Evolutionary conservation across 2,797 vertebrate genomes (phyloP).

Genomic region (Diceros bicornis): DNA sequence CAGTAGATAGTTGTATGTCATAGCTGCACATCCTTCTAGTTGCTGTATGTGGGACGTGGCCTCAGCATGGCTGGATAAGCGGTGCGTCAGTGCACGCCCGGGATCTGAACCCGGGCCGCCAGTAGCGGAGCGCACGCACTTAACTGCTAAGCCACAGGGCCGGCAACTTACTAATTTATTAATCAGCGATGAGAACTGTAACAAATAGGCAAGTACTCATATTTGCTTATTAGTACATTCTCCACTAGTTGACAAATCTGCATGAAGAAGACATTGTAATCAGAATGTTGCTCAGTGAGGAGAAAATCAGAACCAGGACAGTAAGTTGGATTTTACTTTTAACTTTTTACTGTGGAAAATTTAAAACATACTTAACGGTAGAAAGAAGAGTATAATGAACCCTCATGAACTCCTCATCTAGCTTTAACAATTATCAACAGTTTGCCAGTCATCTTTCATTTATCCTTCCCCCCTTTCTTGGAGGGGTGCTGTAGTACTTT

Average conservation of each 20-base stretch:
- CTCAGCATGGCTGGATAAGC: too few species aligned
- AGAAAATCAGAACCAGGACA: conserved; percentile 2
- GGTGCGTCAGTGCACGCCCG: too few species aligned
- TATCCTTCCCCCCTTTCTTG: not conserved
- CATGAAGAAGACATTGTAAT: not conserved
- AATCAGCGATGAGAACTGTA: not conserved
- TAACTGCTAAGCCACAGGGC: too few species aligned
- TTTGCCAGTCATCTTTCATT: not conserved
- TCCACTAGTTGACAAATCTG: not conserved
- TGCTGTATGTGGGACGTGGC: too few species aligned
- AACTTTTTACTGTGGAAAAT: not conserved
- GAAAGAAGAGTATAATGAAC: conserved; percentile 20
- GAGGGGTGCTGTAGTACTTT: not conserved
- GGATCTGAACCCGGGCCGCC: too few species aligned
- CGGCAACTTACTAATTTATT: not conserved
- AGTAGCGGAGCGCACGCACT: too few species aligned
- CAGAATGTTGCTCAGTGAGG: not conserved
- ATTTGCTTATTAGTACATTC: not conserved
- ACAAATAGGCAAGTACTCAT: not conserved
- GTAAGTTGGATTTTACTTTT: conserved; percentile 12
- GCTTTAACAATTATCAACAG: not conserved
- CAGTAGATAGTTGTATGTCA: too few species aligned
- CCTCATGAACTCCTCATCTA: not conserved
- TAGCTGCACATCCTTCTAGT: too few species aligned
- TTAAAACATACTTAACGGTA: conserved; percentile 12